phyloP scores from a whole-genome alignment of 1,140 invertebrate genomes.

The Bombyx mori region ASM3026992v2 NC_085128.1:6340001-6340500 shows the following conservation, averaged over 20 bases:
- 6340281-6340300: neutral
- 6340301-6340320: neutral
- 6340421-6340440: too few species aligned
- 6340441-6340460: too few species aligned
- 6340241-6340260: too few species aligned
- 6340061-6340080: conserved; percentile 30
- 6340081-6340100: too few species aligned
- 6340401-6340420: too few species aligned
- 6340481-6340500: too few species aligned
- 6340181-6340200: conserved; percentile 29
- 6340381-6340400: too few species aligned
- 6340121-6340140: conserved; percentile 11
- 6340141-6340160: conserved; percentile 30
- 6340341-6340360: too few species aligned
- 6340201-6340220: conserved; percentile 15
- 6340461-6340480: too few species aligned
- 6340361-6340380: too few species aligned
- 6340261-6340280: neutral
- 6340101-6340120: too few species aligned
- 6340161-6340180: conserved; percentile 33
- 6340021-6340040: conserved; percentile 40
- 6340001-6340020: conserved; percentile 61
- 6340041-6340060: conserved; percentile 46
- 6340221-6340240: conserved; percentile 2
- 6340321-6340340: too few species aligned